Conservation (phyloP, 37 sponge, comb jelly and placozoan species). For the Geodia barretti region DNA sequence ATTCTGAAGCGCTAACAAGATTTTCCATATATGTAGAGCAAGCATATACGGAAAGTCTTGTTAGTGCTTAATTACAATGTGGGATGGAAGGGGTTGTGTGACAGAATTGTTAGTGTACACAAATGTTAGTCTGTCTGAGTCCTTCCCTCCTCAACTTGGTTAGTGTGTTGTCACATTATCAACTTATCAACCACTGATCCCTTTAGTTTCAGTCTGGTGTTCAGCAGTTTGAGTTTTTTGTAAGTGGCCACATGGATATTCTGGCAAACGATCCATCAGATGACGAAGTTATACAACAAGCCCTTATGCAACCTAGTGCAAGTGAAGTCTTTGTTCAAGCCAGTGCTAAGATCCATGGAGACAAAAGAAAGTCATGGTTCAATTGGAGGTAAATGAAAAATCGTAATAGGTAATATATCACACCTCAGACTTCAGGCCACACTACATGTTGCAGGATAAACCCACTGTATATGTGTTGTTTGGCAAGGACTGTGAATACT, state of each 20-base stretch:
- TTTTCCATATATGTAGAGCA: no score
- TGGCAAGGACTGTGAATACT: neutral
- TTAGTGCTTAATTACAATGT: no score
- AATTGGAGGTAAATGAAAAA: slow-evolving; percentile 34
- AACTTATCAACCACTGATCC: neutral
- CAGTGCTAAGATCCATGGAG: neutral
- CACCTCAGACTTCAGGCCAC: no score
- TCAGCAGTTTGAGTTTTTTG: slow-evolving; percentile 47
- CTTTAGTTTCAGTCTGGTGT: slow-evolving; percentile 27
- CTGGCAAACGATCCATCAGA: slow-evolving; percentile 11
- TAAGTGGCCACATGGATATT: slow-evolving; percentile 54
- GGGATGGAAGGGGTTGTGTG: no score
- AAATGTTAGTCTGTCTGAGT: no score
- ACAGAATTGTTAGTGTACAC: no score
- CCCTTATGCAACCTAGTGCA: slow-evolving; percentile 24
- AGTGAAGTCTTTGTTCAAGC: slow-evolving; percentile 44
- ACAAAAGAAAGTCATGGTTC: slow-evolving; percentile 31
- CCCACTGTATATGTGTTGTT: no score
- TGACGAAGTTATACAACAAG: slow-evolving; percentile 46
- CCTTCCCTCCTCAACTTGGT: no score
- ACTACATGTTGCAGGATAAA: no score
- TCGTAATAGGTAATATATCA: no score
- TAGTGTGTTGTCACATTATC: neutral
- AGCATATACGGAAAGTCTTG: no score
- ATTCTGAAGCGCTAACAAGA: no score